These are phyloP conservation scores for Gerris lacustris DNA, from an alignment of 2,888 invertebrate species.

Conservation along the genomic window DNA sequence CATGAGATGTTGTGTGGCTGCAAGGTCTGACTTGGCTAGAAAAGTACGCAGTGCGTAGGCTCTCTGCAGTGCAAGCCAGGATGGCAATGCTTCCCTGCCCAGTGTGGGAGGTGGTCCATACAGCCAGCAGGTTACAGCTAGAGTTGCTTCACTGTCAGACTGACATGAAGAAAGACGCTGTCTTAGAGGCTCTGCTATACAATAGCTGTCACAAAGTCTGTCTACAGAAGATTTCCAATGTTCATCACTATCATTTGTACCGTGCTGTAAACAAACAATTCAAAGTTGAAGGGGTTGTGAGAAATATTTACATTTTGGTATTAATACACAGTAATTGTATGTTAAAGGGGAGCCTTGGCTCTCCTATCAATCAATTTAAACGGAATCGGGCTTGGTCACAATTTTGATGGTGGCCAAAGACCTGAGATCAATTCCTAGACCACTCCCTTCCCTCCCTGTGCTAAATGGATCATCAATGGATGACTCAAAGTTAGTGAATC, in stretches of 20 bases:
- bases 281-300: too few relatives aligned
- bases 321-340: too few relatives aligned
- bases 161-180: neutral
- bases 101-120: conserved; percentile 7
- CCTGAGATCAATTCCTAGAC: too few relatives aligned
- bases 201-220: neutral
- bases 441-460: too few relatives aligned
- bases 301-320: too few relatives aligned
- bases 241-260: neutral
- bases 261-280: too few relatives aligned
- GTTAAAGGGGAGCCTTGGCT: too few relatives aligned
- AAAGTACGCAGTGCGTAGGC: neutral
- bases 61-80: conserved; percentile 1
- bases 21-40: neutral
- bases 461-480: too few relatives aligned
- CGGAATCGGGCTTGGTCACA: too few relatives aligned
- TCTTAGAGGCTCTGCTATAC: neutral
- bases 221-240: neutral
- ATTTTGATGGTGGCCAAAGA: too few relatives aligned
- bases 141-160: neutral
- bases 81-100: neutral
- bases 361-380: too few relatives aligned
- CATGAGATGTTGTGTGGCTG: neutral
- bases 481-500: too few relatives aligned
- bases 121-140: neutral